Base-by-base conservation (phyloP, 2,113 vertebrate genomes). In the Gambusia affinis region DNA sequence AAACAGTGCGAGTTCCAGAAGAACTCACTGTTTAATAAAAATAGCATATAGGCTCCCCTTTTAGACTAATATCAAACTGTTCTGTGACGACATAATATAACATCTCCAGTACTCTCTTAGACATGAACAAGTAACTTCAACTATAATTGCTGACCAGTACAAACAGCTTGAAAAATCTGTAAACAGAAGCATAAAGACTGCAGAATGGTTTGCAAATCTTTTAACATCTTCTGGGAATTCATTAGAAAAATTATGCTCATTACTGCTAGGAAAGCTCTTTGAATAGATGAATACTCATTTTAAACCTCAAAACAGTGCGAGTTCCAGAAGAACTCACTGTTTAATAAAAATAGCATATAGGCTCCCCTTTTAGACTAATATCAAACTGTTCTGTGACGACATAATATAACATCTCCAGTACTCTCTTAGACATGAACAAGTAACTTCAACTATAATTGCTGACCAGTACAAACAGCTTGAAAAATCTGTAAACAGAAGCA, bases 201-300 rank as follows among this genome's bases (percentile, higher is more conserved):
- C 44, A 47, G 15, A 47, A n/a, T 57, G 51, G 51, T 57, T 24
- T 57, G 51, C 19, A 57, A 57, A n/a, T 57, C 51, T 57, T 24
- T 24, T n/a, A 57, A 57, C 24, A 24, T n/a, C 8, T 8, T 10
- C 51, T 57, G 19, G 0, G 8, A 57, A n/a, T n/a, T n/a, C n/a
- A n/a, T 76, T 71, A 63, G 68, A 67, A 85, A 79, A 78, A 84
- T 64, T 5, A 81, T 76, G 54, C 64, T 35, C 14, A n/a, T 51
- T 76, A 29, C n/a, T 70, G 12, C 73, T 70, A 66, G 30, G 19
- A 30, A 60, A 67, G 30, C 77, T 81, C 14, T 29, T 65, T 70
- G 22, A 29, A 33, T 33, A 24, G 0, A 57, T 3, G 2, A 27
- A 27, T 27, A 27, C 27, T 27, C 27, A 27, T 27, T 27, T 27